Evolutionary conservation across 2,113 vertebrate species (phyloP).

Genomic region (Dolichotis patagonum): DNA sequence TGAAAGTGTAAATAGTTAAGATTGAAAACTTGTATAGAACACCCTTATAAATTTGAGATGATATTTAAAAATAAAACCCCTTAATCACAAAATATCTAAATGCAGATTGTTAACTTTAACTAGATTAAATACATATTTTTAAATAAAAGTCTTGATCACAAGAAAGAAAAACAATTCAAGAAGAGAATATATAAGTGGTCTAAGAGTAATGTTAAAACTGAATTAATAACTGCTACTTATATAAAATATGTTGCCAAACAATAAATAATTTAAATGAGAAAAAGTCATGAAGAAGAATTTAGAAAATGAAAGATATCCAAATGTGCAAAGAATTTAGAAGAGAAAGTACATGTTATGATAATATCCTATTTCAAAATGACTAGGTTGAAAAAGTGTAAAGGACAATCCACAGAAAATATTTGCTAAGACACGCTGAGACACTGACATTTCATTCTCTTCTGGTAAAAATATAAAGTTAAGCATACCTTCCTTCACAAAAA

Average conservation of each 20-base stretch:
- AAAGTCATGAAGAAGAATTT: neutral
- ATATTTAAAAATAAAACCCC: neutral
- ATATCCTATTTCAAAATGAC: neutral
- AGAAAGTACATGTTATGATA: neutral
- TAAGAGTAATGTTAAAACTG: neutral
- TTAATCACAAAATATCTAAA: neutral
- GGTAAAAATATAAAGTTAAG: neutral
- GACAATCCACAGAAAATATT: neutral
- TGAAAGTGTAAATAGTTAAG: constrained; percentile 27
- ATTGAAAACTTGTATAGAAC: neutral
- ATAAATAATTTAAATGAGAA: neutral
- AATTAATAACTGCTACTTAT: neutral
- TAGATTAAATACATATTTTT: neutral
- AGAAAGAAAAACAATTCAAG: neutral
- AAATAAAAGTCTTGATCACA: neutral
- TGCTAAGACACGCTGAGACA: neutral
- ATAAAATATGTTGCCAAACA: neutral
- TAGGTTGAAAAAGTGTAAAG: neutral
- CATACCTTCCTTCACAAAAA: neutral
- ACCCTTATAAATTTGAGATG: neutral
- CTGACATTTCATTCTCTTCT: neutral
- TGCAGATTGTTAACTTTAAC: neutral
- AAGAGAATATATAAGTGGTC: neutral
- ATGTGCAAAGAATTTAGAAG: neutral
- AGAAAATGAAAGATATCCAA: neutral